A percentile compares a stretch with the other conserved stretches of the same genome.
Evolutionary conservation across 2,888 invertebrate species (phyloP).

Genomic region (Psylliodes chrysocephalus): DNA sequence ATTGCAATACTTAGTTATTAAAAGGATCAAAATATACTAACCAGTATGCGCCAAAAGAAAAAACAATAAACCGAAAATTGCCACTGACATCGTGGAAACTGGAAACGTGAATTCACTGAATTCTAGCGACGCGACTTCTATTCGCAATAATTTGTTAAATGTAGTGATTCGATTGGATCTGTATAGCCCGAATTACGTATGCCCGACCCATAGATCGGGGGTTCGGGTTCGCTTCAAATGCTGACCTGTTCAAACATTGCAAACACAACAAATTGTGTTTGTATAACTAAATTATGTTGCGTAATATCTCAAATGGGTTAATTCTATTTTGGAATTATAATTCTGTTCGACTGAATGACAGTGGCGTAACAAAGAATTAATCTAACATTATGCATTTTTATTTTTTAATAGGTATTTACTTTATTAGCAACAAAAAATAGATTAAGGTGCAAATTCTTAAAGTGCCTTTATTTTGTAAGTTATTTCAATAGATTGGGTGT

Average conservation of each 20-base stretch:
- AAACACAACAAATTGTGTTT: conserved; percentile 39
- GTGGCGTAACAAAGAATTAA: neutral
- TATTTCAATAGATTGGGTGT: too few species aligned
- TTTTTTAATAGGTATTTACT: too few species aligned
- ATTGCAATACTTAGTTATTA: too few species aligned
- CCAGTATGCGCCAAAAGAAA: neutral
- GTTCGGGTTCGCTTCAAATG: conserved; percentile 31
- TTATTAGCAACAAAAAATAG: too few species aligned
- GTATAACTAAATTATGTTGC: conserved; percentile 37
- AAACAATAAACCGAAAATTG: neutral
- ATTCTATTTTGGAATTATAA: conserved; percentile 29
- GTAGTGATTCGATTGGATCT: neutral
- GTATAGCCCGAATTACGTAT: conserved; percentile 16
- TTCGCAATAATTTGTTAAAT: conserved; percentile 12
- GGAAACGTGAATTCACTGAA: neutral
- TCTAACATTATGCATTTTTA: too few species aligned
- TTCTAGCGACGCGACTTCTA: neutral
- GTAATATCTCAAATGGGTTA: conserved; percentile 32
- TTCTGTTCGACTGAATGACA: neutral
- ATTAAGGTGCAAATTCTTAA: too few species aligned
- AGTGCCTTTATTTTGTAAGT: too few species aligned
- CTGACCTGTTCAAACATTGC: conserved; percentile 43
- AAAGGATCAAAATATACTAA: neutral
- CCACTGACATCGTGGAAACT: neutral
- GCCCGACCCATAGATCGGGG: conserved; percentile 20